Evolutionary conservation across 2,113 vertebrate genomes (phyloP), one percentile per base, ranked within the genome.

Genomic region (Xiphias gladius): DNA sequence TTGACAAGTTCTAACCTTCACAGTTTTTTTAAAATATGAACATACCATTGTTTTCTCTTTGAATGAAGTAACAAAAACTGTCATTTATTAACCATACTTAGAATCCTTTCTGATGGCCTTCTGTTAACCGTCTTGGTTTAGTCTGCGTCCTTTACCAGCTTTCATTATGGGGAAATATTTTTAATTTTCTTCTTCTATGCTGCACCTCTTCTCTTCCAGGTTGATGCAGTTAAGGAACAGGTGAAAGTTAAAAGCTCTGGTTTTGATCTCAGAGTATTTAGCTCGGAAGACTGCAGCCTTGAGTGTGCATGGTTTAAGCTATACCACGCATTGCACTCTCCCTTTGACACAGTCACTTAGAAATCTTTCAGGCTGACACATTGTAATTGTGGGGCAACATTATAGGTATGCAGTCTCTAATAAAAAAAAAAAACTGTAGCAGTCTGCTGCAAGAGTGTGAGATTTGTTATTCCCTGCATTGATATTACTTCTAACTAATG

Each of bases 201-300:
- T 96, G 94, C 96, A 93, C 95, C 96, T 97, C 96, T 97, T 98
- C 94, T 97, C 96, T 97, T 99, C 92, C 97, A 99, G 98, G 96
- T 98, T 96, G 97, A 99, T 97, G 96, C 96, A 91, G 95, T 99
- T 96, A 96, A 96, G 94, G 96, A 97, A 94, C 97, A 98, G 97
- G 98, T 99, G 97, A 99, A 96, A 96, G 95, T 95, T 94, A 92
- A 96, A 97, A 59, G 94, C 94, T 90, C 68, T 96, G 95, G 94
- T 95, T 96, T 80, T 86, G 73, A 69, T 86, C 57, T 58, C 14
- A 26, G 71, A 72, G 68, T 57, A 30, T 83, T 88, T 95, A 96
- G 94, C 96, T 95, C 94, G 91, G 94, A 96, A 93, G 94, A 96
- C 93, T 97, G 96, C 96, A 32, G 95, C 95, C 96, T 97, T 75